Base-by-base conservation (phyloP, 2,888 invertebrate genomes). In the Dexiosoma caninum region DNA sequence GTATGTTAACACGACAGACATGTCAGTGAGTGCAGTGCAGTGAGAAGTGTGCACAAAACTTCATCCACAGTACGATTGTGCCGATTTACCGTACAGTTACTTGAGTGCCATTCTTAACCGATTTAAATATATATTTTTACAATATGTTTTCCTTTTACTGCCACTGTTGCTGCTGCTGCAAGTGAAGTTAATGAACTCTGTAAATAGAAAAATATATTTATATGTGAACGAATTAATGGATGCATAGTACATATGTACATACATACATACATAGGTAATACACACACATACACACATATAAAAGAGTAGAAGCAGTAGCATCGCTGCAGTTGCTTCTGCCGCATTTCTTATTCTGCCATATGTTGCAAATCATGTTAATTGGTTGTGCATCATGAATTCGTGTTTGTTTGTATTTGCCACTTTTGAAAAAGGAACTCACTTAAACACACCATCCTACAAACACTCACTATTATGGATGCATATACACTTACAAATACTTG, bases 171-270 rank as follows among this genome's bases (percentile, higher is more conserved):
- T 71, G 40, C 51, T 51, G 60, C 40, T 44, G 70, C 51, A 44
- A 51, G 66, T 57, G 35, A 78, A 78, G 78, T 79, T 79, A 74
- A 74, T 79, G 78, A 74, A 79, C 78, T 74, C 74, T 6, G 60
- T 46, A 53, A 70, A 62, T 62, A 57, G 30, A 53, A 55, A 32
- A 21, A 66, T 27, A 40, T 35, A 37, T 10, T 64, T 37, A 37
- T 35, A 37, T n/a, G n/a, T n/a, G n/a, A n/a, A n/a, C n/a, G n/a
- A n/a, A n/a, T n/a, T n/a, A n/a, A n/a, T n/a, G n/a, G n/a, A n/a
- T 14, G 14, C n/a, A n/a, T n/a, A n/a, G n/a, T 40, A 40, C 1
- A 3, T 40, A 40, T 40, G 40, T 44, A 19, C 19, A 44, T 44
- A 9, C 9, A 44, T 19, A 9, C 2, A 19, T 44, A 44, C 9